Evolutionary conservation across 2,888 invertebrate genomes (phyloP).

Genomic region (Rhodophaea formosa): DNA sequence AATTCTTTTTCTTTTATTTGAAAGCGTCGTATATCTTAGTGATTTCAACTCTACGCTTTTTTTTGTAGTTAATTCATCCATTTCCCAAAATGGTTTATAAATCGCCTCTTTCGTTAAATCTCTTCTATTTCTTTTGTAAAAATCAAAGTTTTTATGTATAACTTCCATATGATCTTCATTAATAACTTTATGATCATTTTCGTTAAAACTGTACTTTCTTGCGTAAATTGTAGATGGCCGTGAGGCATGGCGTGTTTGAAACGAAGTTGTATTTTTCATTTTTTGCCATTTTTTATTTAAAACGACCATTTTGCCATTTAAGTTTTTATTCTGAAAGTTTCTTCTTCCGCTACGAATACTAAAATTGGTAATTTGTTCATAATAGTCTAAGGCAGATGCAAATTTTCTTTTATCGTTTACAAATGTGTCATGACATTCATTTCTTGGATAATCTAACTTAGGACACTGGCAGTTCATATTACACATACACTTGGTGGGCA

Average conservation of each 20-base stretch:
- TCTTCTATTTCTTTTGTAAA: conserved; percentile 52
- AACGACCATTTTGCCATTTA: background rate
- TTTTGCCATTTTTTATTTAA: background rate
- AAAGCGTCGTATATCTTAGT: conserved; percentile 60
- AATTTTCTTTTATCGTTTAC: conserved; percentile 34
- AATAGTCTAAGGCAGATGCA: conserved; percentile 38
- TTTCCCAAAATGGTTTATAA: conserved; percentile 62
- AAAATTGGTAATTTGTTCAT: conserved; percentile 48
- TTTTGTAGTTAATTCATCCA: conserved; percentile 45
- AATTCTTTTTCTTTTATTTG: conserved; percentile 40
- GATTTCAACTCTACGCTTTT: conserved; percentile 47
- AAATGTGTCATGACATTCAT: conserved; percentile 28
- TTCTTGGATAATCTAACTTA: conserved; percentile 19
- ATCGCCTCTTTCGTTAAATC: conserved; percentile 40
- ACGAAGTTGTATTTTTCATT: background rate
- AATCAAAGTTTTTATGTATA: conserved; percentile 45
- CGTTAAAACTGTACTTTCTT: conserved; percentile 31
- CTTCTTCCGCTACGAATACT: conserved; percentile 43
- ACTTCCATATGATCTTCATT: conserved; percentile 32
- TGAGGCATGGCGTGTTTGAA: background rate
- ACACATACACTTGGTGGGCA: conserved; percentile 28
- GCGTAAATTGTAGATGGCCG: background rate
- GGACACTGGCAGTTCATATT: conserved; percentile 34
- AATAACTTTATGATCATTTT: conserved; percentile 30
- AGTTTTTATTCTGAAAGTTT: conserved; percentile 21